Evolutionary conservation across 1,140 invertebrate species (phyloP).

Genomic region (Campodea augens): DNA sequence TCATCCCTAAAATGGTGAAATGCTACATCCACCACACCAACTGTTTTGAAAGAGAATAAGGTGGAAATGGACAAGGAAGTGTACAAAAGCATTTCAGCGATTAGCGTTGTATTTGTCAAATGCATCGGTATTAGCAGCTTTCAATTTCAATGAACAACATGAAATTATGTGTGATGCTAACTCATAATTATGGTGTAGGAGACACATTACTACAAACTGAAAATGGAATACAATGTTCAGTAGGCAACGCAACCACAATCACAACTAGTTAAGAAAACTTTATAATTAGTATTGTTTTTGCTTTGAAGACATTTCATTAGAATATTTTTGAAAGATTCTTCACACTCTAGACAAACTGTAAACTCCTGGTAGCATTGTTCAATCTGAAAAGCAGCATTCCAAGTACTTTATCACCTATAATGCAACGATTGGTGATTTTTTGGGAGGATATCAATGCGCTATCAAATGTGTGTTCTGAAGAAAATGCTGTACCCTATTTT

Average conservation of each 20-base stretch:
- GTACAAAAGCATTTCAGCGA: background rate
- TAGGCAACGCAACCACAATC: too few species aligned
- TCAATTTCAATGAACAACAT: background rate
- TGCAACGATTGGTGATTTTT: slow-evolving; percentile 21
- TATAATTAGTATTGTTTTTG: too few species aligned
- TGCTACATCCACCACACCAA: slow-evolving; percentile 15
- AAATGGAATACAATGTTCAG: too few species aligned
- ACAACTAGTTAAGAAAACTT: too few species aligned
- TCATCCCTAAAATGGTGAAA: slow-evolving; percentile 17
- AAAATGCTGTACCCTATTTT: slow-evolving; percentile 18
- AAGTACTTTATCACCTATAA: too few species aligned
- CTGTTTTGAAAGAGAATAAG: slow-evolving; percentile 9
- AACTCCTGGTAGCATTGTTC: too few species aligned
- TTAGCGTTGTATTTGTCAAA: slow-evolving; percentile 3
- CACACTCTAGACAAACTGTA: too few species aligned
- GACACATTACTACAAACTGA: slow-evolving; percentile 11
- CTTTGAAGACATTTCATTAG: too few species aligned
- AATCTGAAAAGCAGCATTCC: too few species aligned
- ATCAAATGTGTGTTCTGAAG: slow-evolving; percentile 17
- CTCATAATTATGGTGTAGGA: slow-evolving; percentile 16
- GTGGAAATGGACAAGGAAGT: background rate
- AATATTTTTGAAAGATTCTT: too few species aligned
- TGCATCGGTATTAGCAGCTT: slow-evolving; percentile 5
- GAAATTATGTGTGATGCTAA: slow-evolving; percentile 13
- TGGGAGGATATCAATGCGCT: slow-evolving; percentile 20